Conservation (phyloP, 1,140 invertebrate species). For the Brachionus rubens region DNA sequence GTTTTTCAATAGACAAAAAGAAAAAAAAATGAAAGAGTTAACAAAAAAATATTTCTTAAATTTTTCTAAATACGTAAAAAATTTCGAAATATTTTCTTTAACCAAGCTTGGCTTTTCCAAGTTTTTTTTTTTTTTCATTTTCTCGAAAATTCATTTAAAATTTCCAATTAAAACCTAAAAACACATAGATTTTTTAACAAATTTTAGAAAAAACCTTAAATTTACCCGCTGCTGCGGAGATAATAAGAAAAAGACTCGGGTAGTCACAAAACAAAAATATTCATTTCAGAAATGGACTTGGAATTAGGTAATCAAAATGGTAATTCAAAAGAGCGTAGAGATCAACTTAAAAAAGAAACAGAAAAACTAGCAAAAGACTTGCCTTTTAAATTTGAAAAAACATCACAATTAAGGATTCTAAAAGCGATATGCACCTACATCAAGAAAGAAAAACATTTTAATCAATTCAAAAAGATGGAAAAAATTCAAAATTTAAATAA, state of each 20-base stretch:
- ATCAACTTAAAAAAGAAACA: constrained; percentile 13
- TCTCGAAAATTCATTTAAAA: not conserved
- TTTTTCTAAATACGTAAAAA: not conserved
- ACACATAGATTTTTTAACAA: no score
- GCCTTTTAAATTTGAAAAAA: constrained; percentile 36
- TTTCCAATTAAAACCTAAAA: not conserved
- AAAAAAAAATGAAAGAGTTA: no score
- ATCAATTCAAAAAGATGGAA: not conserved
- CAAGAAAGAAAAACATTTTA: constrained; percentile 17
- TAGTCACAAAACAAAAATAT: constrained; percentile 1
- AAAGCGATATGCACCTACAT: constrained; percentile 37
- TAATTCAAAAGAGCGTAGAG: constrained; percentile 11
- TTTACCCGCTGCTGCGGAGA: constrained; percentile 43
- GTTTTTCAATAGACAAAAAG: no score
- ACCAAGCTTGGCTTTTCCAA: not conserved
- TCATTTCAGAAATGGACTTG: not conserved
- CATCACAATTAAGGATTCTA: constrained; percentile 19
- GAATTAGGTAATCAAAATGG: not conserved
- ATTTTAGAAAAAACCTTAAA: not conserved
- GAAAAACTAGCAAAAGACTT: not conserved
- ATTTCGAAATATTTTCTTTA: no score
- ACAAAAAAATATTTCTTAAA: not conserved
- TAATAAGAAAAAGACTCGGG: not conserved
- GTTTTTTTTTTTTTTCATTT: not conserved
- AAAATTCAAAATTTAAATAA: not conserved